These are phyloP conservation scores for Podarcis cretensis DNA, from an alignment of 2,113 vertebrate genomes.

Conservation along the genomic window DNA sequence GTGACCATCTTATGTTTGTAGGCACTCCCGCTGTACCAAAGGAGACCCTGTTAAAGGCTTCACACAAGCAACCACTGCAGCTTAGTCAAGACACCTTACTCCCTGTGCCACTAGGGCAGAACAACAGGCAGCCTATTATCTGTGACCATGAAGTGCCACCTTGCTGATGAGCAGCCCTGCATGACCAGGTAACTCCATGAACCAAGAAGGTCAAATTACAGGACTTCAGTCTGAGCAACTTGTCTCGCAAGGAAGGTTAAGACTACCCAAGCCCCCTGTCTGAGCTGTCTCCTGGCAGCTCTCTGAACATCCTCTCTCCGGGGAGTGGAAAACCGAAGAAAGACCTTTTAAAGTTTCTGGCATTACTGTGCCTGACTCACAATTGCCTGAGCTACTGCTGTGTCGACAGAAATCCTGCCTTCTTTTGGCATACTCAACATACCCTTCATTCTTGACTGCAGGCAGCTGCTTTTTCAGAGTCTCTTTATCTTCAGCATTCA, in stretches of 20 bases:
- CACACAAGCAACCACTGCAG: not conserved
- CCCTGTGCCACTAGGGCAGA: not conserved
- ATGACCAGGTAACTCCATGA: not conserved
- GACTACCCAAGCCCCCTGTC: too few species aligned
- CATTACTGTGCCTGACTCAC: not conserved
- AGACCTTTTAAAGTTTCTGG: not conserved
- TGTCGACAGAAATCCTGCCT: accelerated
- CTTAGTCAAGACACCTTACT: not conserved
- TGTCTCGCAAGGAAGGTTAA: not conserved
- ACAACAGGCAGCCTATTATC: not conserved
- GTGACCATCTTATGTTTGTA: too few species aligned
- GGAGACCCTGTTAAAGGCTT: not conserved
- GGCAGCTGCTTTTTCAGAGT: slow-evolving; percentile 91
- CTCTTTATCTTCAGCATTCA: slow-evolving; percentile 88
- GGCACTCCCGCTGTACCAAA: not conserved
- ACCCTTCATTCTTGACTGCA: slow-evolving; percentile 87
- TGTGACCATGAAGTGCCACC: not conserved
- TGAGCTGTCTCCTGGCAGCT: not conserved
- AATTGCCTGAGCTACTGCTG: not conserved
- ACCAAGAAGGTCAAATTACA: not conserved
- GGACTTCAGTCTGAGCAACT: not conserved
- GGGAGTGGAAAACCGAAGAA: not conserved
- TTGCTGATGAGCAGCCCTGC: not conserved
- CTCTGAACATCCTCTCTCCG: not conserved
- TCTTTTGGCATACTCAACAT: slow-evolving; percentile 22